Percentiles rank a stretch among this genome's conserved stretches.
These are phyloP conservation scores for Eledona agricola DNA, from an alignment of 2,888 invertebrate genomes.

Conservation along the genomic window DNA sequence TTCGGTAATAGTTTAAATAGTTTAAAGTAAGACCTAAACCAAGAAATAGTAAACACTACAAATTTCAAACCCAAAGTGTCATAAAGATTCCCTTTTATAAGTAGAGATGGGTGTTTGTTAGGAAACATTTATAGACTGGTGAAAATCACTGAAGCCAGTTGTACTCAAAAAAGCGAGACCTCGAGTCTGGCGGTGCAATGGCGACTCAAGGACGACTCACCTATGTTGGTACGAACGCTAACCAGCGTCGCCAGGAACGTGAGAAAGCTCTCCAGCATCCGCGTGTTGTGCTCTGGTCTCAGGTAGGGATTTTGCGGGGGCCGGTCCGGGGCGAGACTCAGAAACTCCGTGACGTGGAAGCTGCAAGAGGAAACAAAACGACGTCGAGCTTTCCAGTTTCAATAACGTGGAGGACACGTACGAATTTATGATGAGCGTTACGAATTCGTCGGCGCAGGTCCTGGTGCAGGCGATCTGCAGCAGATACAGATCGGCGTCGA, in stretches of 20 bases:
- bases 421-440: conserved; percentile 89
- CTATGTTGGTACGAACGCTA: conserved; percentile 86
- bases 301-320: conserved; percentile 68
- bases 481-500: conserved; percentile 95
- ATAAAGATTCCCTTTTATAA: too few species aligned
- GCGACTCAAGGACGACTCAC: conserved; percentile 66
- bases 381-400: neutral
- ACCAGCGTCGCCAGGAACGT: conserved; percentile 90
- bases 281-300: conserved; percentile 84
- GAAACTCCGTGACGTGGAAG: conserved; percentile 88
- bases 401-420: conserved; percentile 61
- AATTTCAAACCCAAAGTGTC: too few species aligned
- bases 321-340: conserved; percentile 77
- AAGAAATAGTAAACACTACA: too few species aligned
- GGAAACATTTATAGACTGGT: too few species aligned
- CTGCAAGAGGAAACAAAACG: conserved; percentile 59
- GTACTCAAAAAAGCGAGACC: too few species aligned
- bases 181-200: too few species aligned
- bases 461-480: conserved; percentile 89
- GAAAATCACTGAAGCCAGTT: too few species aligned
- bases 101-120: too few species aligned
- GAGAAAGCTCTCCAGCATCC: conserved; percentile 92
- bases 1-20: too few species aligned
- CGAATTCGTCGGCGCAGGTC: conserved; percentile 71
- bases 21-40: too few species aligned